Evolutionary conservation across 2,113 vertebrate species (phyloP).

Genomic region (Drymodes brunneopygia): DNA sequence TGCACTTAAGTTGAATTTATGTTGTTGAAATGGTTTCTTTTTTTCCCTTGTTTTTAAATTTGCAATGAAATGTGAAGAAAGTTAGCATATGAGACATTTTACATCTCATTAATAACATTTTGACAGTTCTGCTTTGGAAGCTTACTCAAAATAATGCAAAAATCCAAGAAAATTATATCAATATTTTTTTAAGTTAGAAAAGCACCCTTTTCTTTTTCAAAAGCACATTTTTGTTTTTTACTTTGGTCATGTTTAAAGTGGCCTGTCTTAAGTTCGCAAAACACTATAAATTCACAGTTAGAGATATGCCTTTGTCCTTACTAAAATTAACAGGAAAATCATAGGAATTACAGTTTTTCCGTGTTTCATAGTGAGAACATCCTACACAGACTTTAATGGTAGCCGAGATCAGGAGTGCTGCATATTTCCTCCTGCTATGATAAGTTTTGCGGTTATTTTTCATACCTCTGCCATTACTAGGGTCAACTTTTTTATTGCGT

Average conservation of each 20-base stretch:
- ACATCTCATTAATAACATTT: neutral
- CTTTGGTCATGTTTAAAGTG: neutral
- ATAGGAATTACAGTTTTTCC: neutral
- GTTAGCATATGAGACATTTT: neutral
- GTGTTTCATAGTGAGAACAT: neutral
- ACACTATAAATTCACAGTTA: neutral
- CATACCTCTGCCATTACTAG: neutral
- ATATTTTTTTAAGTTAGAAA: constrained; percentile 8
- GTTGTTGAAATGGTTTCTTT: neutral
- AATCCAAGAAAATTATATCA: neutral
- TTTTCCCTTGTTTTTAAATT: neutral
- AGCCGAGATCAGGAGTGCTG: neutral
- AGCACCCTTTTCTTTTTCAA: neutral
- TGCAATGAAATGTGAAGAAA: neutral
- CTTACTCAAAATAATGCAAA: neutral
- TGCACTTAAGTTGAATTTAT: neutral
- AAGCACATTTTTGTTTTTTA: neutral
- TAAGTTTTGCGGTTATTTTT: neutral
- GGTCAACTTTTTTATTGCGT: neutral
- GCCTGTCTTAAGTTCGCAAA: neutral
- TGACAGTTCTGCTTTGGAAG: neutral
- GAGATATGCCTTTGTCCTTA: neutral
- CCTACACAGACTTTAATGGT: neutral
- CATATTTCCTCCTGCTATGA: neutral
- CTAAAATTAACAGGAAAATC: neutral